These are phyloP conservation scores for Pecten maximus DNA, from an alignment of 2,888 invertebrate genomes.

Conservation along the genomic window DNA sequence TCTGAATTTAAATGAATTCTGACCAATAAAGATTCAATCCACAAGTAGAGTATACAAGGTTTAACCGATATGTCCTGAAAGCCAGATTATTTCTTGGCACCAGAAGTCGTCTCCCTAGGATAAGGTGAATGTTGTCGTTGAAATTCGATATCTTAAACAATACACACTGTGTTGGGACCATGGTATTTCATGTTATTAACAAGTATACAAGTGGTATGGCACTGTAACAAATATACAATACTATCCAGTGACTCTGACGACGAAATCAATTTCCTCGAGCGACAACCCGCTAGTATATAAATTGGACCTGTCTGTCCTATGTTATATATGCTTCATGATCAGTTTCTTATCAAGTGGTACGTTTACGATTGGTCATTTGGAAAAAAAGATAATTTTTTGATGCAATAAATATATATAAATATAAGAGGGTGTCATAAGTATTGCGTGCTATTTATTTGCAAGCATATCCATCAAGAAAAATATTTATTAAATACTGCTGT, in stretches of 20 bases:
- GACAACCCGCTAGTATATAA: too few relatives aligned
- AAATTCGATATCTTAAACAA: slow-evolving; percentile 24
- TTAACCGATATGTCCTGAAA: not conserved
- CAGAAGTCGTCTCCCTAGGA: not conserved
- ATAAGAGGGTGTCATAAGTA: too few relatives aligned
- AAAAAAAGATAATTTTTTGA: too few relatives aligned
- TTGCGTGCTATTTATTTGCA: too few relatives aligned
- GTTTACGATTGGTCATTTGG: too few relatives aligned
- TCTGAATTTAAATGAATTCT: not conserved
- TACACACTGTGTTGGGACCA: not conserved
- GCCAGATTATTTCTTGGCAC: not conserved
- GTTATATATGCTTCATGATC: too few relatives aligned
- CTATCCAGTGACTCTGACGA: not conserved
- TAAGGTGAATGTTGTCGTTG: not conserved
- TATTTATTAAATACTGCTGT: too few relatives aligned
- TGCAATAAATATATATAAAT: too few relatives aligned
- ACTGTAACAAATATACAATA: not conserved
- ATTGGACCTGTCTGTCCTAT: too few relatives aligned
- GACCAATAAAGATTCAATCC: not conserved
- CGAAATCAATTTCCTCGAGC: not conserved
- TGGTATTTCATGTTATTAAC: not conserved
- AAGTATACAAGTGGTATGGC: not conserved
- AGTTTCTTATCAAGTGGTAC: too few relatives aligned
- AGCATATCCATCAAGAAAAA: too few relatives aligned
- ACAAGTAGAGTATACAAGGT: not conserved